Evolutionary conservation across 2,888 invertebrate genomes (phyloP).

Genomic region (Drosophila fungiperda): DNA sequence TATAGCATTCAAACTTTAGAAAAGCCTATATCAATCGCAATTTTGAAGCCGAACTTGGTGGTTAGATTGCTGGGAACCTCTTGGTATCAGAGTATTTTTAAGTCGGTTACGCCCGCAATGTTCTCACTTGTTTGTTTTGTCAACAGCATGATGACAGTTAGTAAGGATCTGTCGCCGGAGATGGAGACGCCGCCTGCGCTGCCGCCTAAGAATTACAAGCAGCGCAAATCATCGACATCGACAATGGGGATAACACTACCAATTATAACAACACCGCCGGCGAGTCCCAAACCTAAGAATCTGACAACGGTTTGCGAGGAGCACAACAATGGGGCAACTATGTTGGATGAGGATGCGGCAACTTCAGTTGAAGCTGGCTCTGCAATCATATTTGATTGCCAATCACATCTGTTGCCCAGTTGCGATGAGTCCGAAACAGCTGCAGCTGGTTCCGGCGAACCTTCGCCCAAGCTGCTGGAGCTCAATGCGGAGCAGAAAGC

Average conservation of each 20-base stretch:
- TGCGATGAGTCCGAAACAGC: slow-evolving; percentile 27
- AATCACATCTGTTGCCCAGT: slow-evolving; percentile 78
- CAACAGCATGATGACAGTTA: slow-evolving; percentile 61
- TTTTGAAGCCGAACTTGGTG: background rate
- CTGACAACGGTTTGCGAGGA: slow-evolving; percentile 85
- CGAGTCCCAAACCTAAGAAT: slow-evolving; percentile 83
- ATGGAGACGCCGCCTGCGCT: slow-evolving; percentile 87
- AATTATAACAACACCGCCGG: slow-evolving; percentile 82
- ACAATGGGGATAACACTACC: slow-evolving; percentile 84
- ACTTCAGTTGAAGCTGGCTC: background rate
- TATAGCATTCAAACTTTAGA: background rate
- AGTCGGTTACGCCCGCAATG: background rate
- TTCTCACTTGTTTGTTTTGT: slow-evolving; percentile 1
- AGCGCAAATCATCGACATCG: slow-evolving; percentile 63
- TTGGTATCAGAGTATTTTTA: background rate
- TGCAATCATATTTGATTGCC: slow-evolving; percentile 41
- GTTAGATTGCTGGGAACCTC: background rate
- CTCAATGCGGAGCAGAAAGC: slow-evolving; percentile 13
- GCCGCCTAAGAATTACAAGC: slow-evolving; percentile 87
- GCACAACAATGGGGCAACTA: slow-evolving; percentile 59
- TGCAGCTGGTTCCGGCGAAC: slow-evolving; percentile 9
- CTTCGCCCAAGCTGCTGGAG: slow-evolving; percentile 51
- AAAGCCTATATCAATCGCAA: background rate
- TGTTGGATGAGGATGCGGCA: slow-evolving; percentile 3
- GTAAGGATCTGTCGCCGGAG: slow-evolving; percentile 77